Evolutionary conservation across 1,140 invertebrate species (phyloP).

Genomic region (Lerema accius): DNA sequence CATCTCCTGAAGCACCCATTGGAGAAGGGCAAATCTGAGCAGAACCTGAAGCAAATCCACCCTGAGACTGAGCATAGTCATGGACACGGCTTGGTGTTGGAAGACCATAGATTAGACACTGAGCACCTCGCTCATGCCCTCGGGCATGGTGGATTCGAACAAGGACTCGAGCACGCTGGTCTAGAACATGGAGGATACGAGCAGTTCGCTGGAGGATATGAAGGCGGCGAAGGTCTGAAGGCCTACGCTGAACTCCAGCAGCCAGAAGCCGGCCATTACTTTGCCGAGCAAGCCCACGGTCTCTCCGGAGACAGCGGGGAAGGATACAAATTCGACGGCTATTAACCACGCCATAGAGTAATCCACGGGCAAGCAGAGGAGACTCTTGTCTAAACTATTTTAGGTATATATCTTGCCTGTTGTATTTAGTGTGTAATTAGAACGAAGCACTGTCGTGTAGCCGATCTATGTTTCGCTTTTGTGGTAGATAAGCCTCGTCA

Average conservation of each 20-base stretch:
- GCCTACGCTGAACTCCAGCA: constrained; percentile 60
- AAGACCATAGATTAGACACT: constrained; percentile 83
- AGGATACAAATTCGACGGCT: constrained; percentile 67
- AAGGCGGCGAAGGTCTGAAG: constrained; percentile 67
- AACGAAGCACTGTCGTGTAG: constrained; percentile 44
- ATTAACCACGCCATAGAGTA: constrained; percentile 56
- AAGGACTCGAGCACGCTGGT: constrained; percentile 55
- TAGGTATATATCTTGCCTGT: constrained; percentile 70
- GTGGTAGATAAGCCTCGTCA: constrained; percentile 45
- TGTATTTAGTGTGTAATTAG: constrained; percentile 49
- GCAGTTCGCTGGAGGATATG: constrained; percentile 29
- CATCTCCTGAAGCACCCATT: constrained; percentile 85
- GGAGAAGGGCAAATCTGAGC: constrained; percentile 84
- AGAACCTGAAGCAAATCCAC: constrained; percentile 84
- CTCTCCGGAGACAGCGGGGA: constrained; percentile 61
- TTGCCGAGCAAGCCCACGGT: constrained; percentile 57
- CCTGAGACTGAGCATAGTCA: constrained; percentile 83
- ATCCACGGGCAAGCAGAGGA: constrained; percentile 47
- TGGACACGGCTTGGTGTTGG: constrained; percentile 83
- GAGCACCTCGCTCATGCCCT: constrained; percentile 75
- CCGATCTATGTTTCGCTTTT: constrained; percentile 48
- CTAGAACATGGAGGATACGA: constrained; percentile 47
- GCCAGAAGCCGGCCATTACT: constrained; percentile 58
- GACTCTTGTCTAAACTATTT: constrained; percentile 52
- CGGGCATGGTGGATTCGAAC: constrained; percentile 57